A percentile compares a stretch with the other conserved stretches of the same genome.
Conservation (phyloP, 2,888 invertebrate species). For the Morpho helenor region DNA sequence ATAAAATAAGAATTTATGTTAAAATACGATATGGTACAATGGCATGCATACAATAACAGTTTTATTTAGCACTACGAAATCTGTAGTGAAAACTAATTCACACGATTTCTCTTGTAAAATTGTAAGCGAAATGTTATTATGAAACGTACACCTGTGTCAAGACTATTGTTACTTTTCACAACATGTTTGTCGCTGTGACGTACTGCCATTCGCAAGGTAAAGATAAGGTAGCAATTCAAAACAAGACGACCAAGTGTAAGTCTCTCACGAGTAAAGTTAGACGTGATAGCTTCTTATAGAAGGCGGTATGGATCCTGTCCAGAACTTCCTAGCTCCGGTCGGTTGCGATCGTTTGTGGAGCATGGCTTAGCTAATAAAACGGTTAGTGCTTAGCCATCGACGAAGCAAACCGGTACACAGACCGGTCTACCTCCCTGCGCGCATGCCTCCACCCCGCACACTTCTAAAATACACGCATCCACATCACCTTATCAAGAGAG, state of each 20-base stretch:
- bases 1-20: no score
- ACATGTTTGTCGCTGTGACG: slow-evolving; percentile 32
- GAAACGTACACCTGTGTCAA: slow-evolving; percentile 64
- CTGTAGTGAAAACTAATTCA: slow-evolving; percentile 4
- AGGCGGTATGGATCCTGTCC: slow-evolving; percentile 37
- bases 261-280: slow-evolving; percentile 23
- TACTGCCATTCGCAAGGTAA: slow-evolving; percentile 10
- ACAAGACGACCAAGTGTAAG: background rate
- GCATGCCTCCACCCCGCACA: slow-evolving; percentile 41
- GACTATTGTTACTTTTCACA: slow-evolving; percentile 50
- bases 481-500: slow-evolving; percentile 66
- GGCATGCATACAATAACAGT: no score
- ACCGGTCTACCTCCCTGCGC: slow-evolving; percentile 64
- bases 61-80: background rate
- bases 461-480: slow-evolving; percentile 70
- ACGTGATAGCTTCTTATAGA: slow-evolving; percentile 31
- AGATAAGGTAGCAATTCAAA: background rate
- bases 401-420: slow-evolving; percentile 70
- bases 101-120: slow-evolving; percentile 15
- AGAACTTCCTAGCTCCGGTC: slow-evolving; percentile 41
- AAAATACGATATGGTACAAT: no score
- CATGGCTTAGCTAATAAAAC: slow-evolving; percentile 74
- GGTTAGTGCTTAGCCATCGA: slow-evolving; percentile 67
- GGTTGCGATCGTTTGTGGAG: slow-evolving; percentile 68
- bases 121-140: slow-evolving; percentile 41